Evolutionary conservation across 2,888 invertebrate genomes (phyloP), one percentile per base, ranked within the genome.

Genomic region (Phyllotreta striolata): DNA sequence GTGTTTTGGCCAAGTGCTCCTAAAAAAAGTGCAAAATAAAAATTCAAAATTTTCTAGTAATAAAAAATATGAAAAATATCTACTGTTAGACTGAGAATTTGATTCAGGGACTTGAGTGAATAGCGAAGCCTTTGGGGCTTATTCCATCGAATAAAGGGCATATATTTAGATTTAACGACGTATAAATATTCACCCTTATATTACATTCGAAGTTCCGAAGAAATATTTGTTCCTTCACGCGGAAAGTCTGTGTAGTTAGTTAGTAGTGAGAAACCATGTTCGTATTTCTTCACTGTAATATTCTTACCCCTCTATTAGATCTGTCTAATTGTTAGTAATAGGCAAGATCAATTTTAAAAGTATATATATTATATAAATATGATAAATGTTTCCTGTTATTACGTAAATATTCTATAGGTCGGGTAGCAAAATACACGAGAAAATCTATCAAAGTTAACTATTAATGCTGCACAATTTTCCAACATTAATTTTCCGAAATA

Each of bases 341-440:
- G 78, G 75, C 77, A 78, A 79, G 80, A 81, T 80, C 79, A 77
- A 77, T 80, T 77, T 80, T 72, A 72, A 79, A 79, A 78, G 73
- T 79, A 79, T 79, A 24, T 24, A 80, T 81, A 81, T 80, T 82
- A 81, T 81, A 81, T 82, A 60, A 67, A 67, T 65, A 65, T 62
- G 65, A 67, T 67, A 80, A 82, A 82, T 82, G 82, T 82, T 82
- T 81, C 81, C 81, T 82, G 82, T 82, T 82, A 81, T 78, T 79
- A 79, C 78, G 79, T 81, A 77, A 80, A 81, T 80, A 81, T 80
- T 80, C 78, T 81, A 81, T 81, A 76, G 70, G 66, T 60, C 82
- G 83, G 82, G 63, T 58, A 66, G 63, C 64, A 54, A 64, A 68
- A 78, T 79, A 78, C 74, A 77, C 51, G 37, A 38, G 10, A 13